These are phyloP conservation scores for Drosophila funebris DNA, from an alignment of 1,140 invertebrate species.

Conservation along the genomic window DNA sequence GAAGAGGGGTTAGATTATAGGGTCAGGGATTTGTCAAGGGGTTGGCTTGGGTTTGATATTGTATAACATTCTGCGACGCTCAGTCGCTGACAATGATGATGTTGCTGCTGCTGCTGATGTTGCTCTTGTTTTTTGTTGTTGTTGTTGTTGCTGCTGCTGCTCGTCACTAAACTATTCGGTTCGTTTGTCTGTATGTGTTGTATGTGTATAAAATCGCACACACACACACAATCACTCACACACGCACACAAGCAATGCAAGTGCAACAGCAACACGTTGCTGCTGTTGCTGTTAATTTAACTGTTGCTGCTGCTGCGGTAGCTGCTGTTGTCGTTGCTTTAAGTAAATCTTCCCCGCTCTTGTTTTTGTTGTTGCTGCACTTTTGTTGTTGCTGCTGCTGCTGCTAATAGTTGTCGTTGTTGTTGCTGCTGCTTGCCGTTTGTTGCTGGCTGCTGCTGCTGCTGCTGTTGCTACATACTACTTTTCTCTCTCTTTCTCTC, in stretches of 20 bases:
- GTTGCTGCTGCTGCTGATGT: conserved; percentile 68
- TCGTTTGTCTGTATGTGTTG: conserved; percentile 6
- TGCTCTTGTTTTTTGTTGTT: conserved; percentile 41
- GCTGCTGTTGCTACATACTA: conserved; percentile 15
- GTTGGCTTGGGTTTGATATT: background rate
- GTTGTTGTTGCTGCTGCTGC: conserved; percentile 57
- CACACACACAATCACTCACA: conserved; percentile 19
- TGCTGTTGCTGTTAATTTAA: background rate
- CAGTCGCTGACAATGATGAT: conserved; percentile 79
- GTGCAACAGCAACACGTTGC: conserved; percentile 23
- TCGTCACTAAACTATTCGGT: conserved; percentile 27
- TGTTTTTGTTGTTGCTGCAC: conserved; percentile 39
- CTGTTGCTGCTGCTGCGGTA: conserved; percentile 14
- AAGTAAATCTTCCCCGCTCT: conserved; percentile 8
- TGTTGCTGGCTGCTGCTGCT: conserved; percentile 41
- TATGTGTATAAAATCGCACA: conserved; percentile 5
- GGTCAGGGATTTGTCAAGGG: background rate
- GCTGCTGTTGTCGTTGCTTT: conserved; percentile 18
- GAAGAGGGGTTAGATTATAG: background rate
- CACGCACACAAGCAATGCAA: conserved; percentile 16
- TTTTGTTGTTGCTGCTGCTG: conserved; percentile 45
- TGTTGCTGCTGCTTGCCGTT: conserved; percentile 17
- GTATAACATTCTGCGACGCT: conserved; percentile 39
- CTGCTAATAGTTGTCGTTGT: conserved; percentile 26
- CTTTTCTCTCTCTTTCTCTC: conserved; percentile 3